A percentile compares a stretch with the other conserved stretches of the same genome.
phyloP scores from a whole-genome alignment of 1,140 invertebrate genomes.

The Lethrus apterus region DNA sequence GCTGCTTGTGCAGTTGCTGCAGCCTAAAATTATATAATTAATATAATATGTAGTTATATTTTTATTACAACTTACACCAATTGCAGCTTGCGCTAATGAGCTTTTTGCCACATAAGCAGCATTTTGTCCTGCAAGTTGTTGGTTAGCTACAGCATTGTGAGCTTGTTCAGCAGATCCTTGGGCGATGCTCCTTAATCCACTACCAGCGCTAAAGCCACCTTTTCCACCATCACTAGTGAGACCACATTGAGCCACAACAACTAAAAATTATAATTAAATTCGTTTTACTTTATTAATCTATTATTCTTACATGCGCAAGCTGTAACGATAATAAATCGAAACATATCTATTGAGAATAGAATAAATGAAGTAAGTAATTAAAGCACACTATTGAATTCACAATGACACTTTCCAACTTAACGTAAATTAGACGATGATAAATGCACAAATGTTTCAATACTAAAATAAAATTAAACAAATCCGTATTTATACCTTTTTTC shows the following conservation, averaged over 20 bases:
- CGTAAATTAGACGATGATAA: too few species aligned
- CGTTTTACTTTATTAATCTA: neutral
- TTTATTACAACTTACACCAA: conserved; percentile 10
- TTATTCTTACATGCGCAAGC: conserved; percentile 1
- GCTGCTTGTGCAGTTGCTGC: conserved; percentile 8
- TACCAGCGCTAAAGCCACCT: conserved; percentile 3
- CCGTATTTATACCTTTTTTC: too few species aligned
- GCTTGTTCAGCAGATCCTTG: conserved; percentile 8
- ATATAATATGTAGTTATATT: too few species aligned
- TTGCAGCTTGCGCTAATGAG: conserved; percentile 6
- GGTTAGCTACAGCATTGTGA: conserved; percentile 6
- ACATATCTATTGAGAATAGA: too few species aligned
- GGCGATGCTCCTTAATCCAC: conserved; percentile 7
- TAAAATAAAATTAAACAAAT: too few species aligned
- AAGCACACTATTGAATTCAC: too few species aligned
- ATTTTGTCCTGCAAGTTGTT: conserved; percentile 1
- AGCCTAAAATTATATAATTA: neutral
- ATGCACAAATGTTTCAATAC: too few species aligned
- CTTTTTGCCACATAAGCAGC: conserved; percentile 2
- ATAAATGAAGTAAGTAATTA: too few species aligned
- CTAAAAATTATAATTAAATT: neutral
- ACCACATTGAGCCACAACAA: neutral
- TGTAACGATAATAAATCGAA: neutral
- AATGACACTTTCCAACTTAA: too few species aligned
- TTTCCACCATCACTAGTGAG: neutral